phyloP scores from a whole-genome alignment of 2,888 invertebrate species.

The Limnephilus marmoratus region DNA sequence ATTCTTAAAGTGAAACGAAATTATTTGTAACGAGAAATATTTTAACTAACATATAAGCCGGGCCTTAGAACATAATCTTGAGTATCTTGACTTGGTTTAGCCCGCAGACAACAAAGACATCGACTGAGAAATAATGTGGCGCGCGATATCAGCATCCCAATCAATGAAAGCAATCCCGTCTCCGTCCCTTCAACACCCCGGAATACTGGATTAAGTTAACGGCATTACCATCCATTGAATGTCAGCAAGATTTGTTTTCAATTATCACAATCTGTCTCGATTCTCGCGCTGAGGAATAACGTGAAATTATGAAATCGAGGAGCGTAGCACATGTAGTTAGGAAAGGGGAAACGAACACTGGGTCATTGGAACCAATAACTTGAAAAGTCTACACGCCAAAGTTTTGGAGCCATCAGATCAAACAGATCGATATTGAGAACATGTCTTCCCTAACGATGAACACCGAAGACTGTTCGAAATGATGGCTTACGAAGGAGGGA shows the following conservation, averaged over 20 bases:
- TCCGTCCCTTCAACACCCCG: neutral
- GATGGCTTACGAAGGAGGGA: neutral
- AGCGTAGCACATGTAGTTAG: too few species aligned
- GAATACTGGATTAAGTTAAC: neutral
- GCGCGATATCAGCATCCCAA: neutral
- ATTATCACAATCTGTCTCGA: too few species aligned
- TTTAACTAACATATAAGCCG: neutral
- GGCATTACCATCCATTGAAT: neutral
- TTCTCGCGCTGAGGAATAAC: too few species aligned
- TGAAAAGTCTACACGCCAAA: neutral
- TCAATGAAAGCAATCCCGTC: neutral
- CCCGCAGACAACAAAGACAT: neutral
- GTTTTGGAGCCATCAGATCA: neutral
- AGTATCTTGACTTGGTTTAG: neutral
- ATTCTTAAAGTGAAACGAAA: neutral
- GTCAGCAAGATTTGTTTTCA: too few species aligned
- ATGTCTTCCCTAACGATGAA: neutral
- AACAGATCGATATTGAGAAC: too few species aligned
- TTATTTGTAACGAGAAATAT: neutral
- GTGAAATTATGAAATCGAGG: too few species aligned
- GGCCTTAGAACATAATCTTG: neutral
- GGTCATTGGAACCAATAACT: neutral
- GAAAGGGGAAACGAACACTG: too few species aligned
- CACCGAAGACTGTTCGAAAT: neutral
- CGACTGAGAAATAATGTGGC: neutral